A percentile compares a stretch with the other conserved stretches of the same genome.
Evolutionary conservation across 2,888 invertebrate species (phyloP).

Genomic region (Fragum fragum): DNA sequence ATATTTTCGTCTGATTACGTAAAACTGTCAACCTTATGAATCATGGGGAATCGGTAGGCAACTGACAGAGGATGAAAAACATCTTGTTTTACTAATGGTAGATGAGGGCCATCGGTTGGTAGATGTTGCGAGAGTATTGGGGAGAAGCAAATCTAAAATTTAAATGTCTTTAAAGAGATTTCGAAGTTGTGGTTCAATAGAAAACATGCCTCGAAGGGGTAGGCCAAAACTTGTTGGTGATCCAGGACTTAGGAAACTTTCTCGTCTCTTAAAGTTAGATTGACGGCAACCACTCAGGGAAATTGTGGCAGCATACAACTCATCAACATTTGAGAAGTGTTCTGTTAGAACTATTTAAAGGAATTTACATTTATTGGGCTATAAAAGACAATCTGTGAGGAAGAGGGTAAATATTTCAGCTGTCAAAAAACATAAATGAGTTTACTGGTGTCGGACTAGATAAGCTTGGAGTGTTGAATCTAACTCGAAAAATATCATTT

Average conservation of each 20-base stretch:
- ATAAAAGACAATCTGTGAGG: background rate
- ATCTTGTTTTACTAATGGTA: too few species aligned
- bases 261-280: background rate
- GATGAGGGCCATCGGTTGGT: too few species aligned
- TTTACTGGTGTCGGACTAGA: background rate
- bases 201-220: background rate
- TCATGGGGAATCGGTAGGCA: background rate
- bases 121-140: too few species aligned
- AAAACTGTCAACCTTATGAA: background rate
- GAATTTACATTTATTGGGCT: background rate
- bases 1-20: too few species aligned
- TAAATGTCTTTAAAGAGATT: background rate
- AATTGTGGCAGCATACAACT: background rate
- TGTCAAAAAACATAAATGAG: background rate
- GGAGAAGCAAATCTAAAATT: background rate
- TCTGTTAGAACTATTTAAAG: background rate
- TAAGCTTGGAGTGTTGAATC: slow-evolving; percentile 3
- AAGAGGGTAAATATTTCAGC: background rate
- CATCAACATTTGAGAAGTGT: background rate
- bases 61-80: too few species aligned
- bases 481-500: slow-evolving; percentile 33
- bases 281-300: background rate
- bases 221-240: background rate
- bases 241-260: background rate
- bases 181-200: background rate